A percentile compares a stretch with the other conserved stretches of the same genome.
Evolutionary conservation across 2,888 invertebrate species (phyloP).

Genomic region (Lochmaea crataegi): DNA sequence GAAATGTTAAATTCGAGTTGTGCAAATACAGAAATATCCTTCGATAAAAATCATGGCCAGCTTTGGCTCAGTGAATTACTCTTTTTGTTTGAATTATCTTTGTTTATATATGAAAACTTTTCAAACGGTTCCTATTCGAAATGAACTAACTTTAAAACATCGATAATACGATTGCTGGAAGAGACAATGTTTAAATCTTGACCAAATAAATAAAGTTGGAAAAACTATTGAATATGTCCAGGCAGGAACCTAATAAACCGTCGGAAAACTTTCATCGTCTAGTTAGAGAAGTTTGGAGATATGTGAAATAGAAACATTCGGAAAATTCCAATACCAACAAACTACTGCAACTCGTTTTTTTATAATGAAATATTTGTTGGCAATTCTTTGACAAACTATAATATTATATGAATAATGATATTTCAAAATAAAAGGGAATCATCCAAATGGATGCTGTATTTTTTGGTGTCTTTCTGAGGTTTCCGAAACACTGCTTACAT

Average conservation of each 20-base stretch:
- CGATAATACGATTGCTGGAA: background rate
- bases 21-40: background rate
- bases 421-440: too few species aligned
- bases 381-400: too few species aligned
- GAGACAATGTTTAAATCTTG: slow-evolving; percentile 9
- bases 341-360: too few species aligned
- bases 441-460: too few species aligned
- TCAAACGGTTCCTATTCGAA: background rate
- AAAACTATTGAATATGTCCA: slow-evolving; percentile 1
- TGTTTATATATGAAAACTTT: background rate
- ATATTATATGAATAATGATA: too few species aligned
- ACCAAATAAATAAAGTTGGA: slow-evolving; percentile 2
- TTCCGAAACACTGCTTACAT: too few species aligned
- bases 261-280: background rate
- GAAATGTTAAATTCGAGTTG: too few species aligned
- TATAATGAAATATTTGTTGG: too few species aligned
- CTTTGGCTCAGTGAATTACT: background rate
- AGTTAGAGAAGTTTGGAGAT: background rate
- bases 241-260: background rate
- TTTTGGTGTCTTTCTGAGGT: too few species aligned
- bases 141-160: slow-evolving; percentile 2
- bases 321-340: too few species aligned
- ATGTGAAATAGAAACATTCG: background rate
- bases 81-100: background rate
- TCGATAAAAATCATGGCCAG: background rate